These are phyloP conservation scores for Centroberyx gerrardi DNA, from an alignment of 2,797 vertebrate species.

Conservation along the genomic window DNA sequence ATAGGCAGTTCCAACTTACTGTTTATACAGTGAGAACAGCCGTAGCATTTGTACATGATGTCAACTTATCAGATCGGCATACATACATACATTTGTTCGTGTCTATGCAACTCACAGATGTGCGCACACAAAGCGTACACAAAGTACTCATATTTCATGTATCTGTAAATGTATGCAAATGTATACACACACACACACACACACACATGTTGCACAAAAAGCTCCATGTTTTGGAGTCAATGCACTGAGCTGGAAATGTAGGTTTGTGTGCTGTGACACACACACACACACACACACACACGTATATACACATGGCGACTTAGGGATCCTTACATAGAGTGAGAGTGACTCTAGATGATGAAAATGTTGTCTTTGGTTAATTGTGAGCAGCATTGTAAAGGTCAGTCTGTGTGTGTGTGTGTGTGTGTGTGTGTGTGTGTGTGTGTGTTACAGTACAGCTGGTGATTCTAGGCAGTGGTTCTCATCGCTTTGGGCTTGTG, in stretches of 20 bases:
- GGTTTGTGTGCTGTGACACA: not conserved
- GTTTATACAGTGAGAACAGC: constrained; percentile 25
- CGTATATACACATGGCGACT: not conserved
- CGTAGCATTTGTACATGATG: constrained; percentile 15
- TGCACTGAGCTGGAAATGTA: not conserved
- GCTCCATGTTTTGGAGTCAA: not conserved
- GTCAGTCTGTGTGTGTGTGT: constrained; percentile 17
- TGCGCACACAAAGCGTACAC: not conserved
- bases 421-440: not conserved
- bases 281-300: too few relatives aligned
- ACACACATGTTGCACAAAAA: not conserved
- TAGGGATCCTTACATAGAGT: too few relatives aligned
- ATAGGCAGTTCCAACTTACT: constrained; percentile 19
- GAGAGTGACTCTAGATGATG: too few relatives aligned
- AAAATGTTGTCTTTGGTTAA: constrained; percentile 12
- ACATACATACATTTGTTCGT: constrained; percentile 8
- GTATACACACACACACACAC: not conserved
- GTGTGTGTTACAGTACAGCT: not conserved
- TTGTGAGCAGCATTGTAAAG: constrained; percentile 33
- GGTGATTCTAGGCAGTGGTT: constrained; percentile 20
- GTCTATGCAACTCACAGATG: not conserved
- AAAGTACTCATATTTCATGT: not conserved
- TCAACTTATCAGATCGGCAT: not conserved
- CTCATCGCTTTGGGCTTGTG: not conserved
- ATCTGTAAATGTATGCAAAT: not conserved